Evolutionary conservation across 2,888 invertebrate species (phyloP), one percentile per base, ranked within the genome.

Genomic region (Epistrophe grossulariae): DNA sequence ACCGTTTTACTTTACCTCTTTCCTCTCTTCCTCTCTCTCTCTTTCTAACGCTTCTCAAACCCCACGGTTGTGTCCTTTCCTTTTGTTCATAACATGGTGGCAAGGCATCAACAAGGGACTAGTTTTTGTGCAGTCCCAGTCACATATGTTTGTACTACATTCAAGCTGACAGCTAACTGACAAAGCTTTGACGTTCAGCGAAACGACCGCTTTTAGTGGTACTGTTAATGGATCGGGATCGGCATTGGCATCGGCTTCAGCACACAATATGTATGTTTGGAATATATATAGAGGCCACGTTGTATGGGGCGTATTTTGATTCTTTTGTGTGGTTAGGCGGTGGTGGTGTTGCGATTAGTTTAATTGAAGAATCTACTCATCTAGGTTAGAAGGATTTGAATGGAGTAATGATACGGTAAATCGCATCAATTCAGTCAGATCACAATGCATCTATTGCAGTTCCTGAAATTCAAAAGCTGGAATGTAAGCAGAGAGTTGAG

Each of bases 151-250:
- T 77, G 77, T 68, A 66, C 55, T 55, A 77, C 73, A 77, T 80
- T 40, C 81, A 73, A 77, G 81, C 72, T 77, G 84, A 77, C 81
- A 84, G 80, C 59, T 15, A 80, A 81, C 80, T 84, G 81, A 84
- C 84, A 81, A 84, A 81, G 84, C 77, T 84, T 80, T 84, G 81
- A 84, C 68, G 68, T 50, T 60, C 28, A 72, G 62, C 76, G 77
- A 81, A 81, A 81, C 77, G 72, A 84, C 66, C 81, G 60, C 72
- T 73, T 77, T 73, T 72, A 84, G 80, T 77, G 84, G 84, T 81
- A 76, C 77, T 81, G 72, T 77, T 84, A 81, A 84, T 84, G 84
- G 84, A 84, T 84, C 81, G 52, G 55, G 68, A 82, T 68, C 9
- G 24, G 31, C 8, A 28, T 55, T 28, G 28, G 28, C 55, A 24